A percentile compares a stretch with the other conserved stretches of the same genome.
Evolutionary conservation across 2,113 vertebrate species (phyloP).

Genomic region (Podarcis muralis): DNA sequence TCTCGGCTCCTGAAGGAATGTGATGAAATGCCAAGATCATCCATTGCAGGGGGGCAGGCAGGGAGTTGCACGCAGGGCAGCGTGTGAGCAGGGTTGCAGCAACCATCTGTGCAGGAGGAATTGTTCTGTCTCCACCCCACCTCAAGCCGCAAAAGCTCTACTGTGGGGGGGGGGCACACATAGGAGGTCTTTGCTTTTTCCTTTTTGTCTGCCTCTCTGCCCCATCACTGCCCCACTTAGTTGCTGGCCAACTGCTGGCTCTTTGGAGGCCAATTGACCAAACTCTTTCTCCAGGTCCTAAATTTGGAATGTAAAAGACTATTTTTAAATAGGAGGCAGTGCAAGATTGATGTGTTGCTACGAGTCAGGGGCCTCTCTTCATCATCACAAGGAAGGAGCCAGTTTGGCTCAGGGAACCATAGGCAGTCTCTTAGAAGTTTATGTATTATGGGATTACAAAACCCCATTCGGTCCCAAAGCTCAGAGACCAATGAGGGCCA

Average conservation of each 20-base stretch:
- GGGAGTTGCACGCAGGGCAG: neutral
- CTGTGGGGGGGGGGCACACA: neutral
- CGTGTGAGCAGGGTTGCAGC: neutral
- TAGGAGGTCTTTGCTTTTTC: neutral
- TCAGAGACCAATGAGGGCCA: no score
- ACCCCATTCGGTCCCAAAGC: no score
- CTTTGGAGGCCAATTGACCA: neutral
- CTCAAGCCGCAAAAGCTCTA: neutral
- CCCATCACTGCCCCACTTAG: neutral
- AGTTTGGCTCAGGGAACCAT: neutral
- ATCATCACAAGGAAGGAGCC: neutral
- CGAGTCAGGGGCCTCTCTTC: neutral
- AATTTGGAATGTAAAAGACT: neutral
- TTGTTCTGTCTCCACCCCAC: no score
- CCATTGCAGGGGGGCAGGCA: neutral
- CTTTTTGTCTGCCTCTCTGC: no score
- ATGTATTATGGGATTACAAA: neutral
- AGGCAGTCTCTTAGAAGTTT: neutral
- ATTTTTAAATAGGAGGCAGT: neutral
- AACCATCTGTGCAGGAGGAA: no score
- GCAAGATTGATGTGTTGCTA: neutral
- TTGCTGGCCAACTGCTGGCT: neutral
- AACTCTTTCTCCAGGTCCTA: neutral
- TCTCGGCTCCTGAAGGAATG: neutral
- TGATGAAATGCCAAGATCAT: neutral